Evolutionary conservation across 2,113 vertebrate species (phyloP).

Genomic region (Apodemus sylvaticus): DNA sequence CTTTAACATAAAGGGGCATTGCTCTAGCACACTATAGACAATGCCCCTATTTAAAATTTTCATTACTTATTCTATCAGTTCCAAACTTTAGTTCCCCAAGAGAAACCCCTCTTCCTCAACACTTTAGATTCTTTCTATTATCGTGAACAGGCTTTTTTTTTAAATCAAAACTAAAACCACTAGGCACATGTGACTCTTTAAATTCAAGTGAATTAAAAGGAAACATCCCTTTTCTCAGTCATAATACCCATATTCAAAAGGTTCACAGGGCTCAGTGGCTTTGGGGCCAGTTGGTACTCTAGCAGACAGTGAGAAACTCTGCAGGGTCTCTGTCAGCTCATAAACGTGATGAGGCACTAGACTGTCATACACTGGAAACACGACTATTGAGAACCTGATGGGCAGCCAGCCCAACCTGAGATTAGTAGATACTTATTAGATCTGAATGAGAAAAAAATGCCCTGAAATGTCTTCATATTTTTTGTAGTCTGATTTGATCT

Average conservation of each 20-base stretch:
- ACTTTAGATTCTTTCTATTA: not conserved
- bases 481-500: not conserved
- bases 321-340: not conserved
- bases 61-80: not conserved
- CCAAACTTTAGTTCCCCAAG: not conserved
- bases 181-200: not conserved
- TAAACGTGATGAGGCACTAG: no score
- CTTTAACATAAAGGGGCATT: not conserved
- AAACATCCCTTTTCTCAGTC: not conserved
- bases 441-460: not conserved
- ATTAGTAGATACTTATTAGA: not conserved
- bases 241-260: not conserved
- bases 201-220: not conserved
- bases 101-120: not conserved
- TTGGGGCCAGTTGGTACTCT: not conserved
- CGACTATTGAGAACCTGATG: not conserved
- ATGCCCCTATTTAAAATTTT: not conserved
- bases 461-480: not conserved
- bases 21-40: not conserved
- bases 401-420: not conserved
- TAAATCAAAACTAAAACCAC: not conserved
- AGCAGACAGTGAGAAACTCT: not conserved
- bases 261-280: not conserved
- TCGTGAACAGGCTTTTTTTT: not conserved
- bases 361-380: not conserved